Evolutionary conservation across 2,113 vertebrate species (phyloP), one percentile per base, ranked within the genome.

Genomic region (Microcebus griseorufus): DNA sequence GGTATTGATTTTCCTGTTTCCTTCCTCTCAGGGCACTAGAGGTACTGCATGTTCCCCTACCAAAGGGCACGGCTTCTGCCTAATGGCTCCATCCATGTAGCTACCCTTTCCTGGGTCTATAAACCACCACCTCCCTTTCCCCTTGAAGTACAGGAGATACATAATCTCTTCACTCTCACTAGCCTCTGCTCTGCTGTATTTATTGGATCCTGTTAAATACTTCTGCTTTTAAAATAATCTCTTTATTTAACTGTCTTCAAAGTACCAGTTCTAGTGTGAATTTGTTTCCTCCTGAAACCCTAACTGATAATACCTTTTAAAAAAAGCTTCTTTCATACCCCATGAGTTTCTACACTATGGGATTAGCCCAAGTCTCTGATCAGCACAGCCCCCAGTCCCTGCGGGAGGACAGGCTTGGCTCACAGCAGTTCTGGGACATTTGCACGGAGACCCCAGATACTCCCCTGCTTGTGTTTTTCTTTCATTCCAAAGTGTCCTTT

Each of bases 101-200:
- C 20, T 13, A 2, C 25, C 10, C 4, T 22, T 37, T 51, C 55
- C 73, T 81, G n/a, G 55, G 32, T 65, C 65, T 45, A 13, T 58
- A 55, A 64, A 29, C 58, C 42, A 5, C 20, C n/a, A 12, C 5
- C 9, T 5, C 5, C 45, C 45, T 53, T 51, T 48, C 20, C 27
- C 27, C 34, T 12, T 27, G 13, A 20, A 18, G 12, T 3, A 4
- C 17, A 25, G 78, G 55, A 48, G 14, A 2, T 3, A 18, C 8
- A 13, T 3, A 20, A 1, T 16, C 17, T 39, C 20, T 10, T 13
- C 14, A 0, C 4, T 32, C 84, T 6, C 1, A 1, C n/a, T 11
- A 72, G 39, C 48, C 32, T 18, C 39, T 13, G 17, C 2, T 64
- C 14, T 22, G 20, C 7, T 27, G 3, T 14, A 17, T 25, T 39